Base-by-base conservation (phyloP, 1,140 invertebrate species). In the Philopotamus ludificatus region DNA sequence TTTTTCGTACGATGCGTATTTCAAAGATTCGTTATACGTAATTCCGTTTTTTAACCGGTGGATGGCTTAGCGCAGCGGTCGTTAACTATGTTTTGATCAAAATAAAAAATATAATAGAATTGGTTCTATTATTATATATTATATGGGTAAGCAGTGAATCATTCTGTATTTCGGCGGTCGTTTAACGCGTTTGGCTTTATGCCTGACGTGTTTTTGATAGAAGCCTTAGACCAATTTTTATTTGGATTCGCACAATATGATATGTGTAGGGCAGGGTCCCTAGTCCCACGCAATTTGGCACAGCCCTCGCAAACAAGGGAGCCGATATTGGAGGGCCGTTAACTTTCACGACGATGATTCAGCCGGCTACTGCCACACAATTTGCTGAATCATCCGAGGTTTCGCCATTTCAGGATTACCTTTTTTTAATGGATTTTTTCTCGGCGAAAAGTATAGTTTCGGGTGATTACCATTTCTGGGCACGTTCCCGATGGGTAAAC, bases 201-300 rank as follows among this genome's bases (percentile, higher is more conserved):
- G 15, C 10, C 4, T 47, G 44, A 47, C 18, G 44, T 47, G 44
- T 47, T 47, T 47, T 47, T 47, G 44, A 47, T 47, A 12, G 44
- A 47, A 20, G 28, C 28, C 12, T 34, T 34, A 34, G 28, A 4
- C 28, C 4, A 12, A 34, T 34, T 39, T n/a, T 8, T 8, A 39
- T 8, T 8, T 39, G 34, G 7, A 8, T 39, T 39, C 8, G 34
- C 8, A 8, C n/a, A 8, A 47, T 8, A 12, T 9, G 44, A 47
- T 47, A 8, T 47, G 10, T 47, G 44, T 34, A 12, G 12, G 12
- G 12, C 28, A 12, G 4, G 4, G 12, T 34, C 12, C 12, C 12
- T 12, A 34, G 28, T 34, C 12, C 12, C 28, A 34, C 4, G 4
- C 28, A 34, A 34, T 34, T 34, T 34, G 4, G 28, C 12, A 34